Conservation (phyloP, 1,140 invertebrate genomes). For the Drosophila auraria region DNA sequence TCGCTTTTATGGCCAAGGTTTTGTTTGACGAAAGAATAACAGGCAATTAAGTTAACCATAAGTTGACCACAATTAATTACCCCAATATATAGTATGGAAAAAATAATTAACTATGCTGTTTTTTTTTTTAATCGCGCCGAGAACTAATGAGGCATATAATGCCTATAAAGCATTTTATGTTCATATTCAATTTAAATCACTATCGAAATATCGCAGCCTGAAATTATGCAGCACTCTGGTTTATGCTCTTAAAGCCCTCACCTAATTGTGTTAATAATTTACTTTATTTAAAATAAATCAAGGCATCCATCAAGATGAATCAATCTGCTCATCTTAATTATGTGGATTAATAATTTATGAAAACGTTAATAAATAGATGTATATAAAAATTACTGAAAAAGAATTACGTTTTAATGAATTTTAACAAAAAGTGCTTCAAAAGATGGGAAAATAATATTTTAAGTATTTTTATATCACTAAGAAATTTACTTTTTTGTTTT, state of each 20-base stretch:
- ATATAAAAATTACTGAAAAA: background rate
- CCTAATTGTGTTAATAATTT: constrained; percentile 7
- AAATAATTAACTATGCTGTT: constrained; percentile 45
- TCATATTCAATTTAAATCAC: constrained; percentile 39
- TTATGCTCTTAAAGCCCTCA: constrained; percentile 8
- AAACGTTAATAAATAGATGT: constrained; percentile 3
- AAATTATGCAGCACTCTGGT: constrained; percentile 27
- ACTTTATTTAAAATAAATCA: background rate
- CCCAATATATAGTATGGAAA: constrained; percentile 22
- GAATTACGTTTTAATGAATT: background rate
- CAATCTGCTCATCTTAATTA: constrained; percentile 2
- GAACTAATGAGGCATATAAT: constrained; percentile 51
- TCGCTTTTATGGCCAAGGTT: constrained; percentile 15
- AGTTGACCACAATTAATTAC: constrained; percentile 58
- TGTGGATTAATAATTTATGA: constrained; percentile 1
- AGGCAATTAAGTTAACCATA: constrained; percentile 56
- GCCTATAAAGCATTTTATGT: constrained; percentile 33
- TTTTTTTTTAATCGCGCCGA: constrained; percentile 28
- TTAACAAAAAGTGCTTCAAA: background rate
- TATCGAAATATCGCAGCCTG: constrained; percentile 11
- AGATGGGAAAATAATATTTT: background rate
- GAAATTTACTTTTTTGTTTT: no score
- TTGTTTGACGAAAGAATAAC: constrained; percentile 49
- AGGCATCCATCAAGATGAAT: constrained; percentile 2
- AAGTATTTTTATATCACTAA: background rate